Percentiles rank a stretch among this genome's conserved stretches.
These are phyloP conservation scores for Pogonus chalceus DNA, from an alignment of 1,140 invertebrate genomes.

Conservation along the genomic window DNA sequence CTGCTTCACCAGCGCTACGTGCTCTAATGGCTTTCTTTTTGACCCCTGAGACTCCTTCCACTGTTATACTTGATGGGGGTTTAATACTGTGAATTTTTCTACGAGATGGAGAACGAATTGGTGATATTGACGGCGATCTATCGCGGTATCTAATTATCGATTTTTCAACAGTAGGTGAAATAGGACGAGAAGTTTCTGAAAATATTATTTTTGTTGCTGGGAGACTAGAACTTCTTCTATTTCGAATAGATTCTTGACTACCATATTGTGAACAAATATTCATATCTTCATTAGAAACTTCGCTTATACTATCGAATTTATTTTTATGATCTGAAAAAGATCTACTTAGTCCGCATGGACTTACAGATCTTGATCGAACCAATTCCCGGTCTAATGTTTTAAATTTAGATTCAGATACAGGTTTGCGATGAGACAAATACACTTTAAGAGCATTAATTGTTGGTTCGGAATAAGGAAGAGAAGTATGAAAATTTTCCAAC, in stretches of 20 bases:
- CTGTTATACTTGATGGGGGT: constrained; percentile 25
- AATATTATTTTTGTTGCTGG: constrained; percentile 32
- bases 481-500: constrained; percentile 42
- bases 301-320: constrained; percentile 14
- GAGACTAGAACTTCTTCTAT: constrained; percentile 37
- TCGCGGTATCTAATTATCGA: constrained; percentile 15
- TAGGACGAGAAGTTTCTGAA: constrained; percentile 23
- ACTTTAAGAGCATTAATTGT: constrained; percentile 45
- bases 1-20: constrained; percentile 50
- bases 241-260: constrained; percentile 33
- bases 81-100: constrained; percentile 47
- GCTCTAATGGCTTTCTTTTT: constrained; percentile 38
- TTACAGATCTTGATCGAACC: constrained; percentile 21
- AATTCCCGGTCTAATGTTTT: constrained; percentile 46
- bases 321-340: constrained; percentile 22
- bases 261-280: constrained; percentile 11
- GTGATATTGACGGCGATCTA: constrained; percentile 15
- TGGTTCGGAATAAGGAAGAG: constrained; percentile 40
- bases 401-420: constrained; percentile 62
- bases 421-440: constrained; percentile 56
- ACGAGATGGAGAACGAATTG: constrained; percentile 50
- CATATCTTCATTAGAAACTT: constrained; percentile 26
- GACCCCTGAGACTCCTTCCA: constrained; percentile 20
- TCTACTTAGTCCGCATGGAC: constrained; percentile 19
- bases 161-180: constrained; percentile 19